Evolutionary conservation across 2,797 vertebrate species (phyloP).

Genomic region (Enteromius argenteus): DNA sequence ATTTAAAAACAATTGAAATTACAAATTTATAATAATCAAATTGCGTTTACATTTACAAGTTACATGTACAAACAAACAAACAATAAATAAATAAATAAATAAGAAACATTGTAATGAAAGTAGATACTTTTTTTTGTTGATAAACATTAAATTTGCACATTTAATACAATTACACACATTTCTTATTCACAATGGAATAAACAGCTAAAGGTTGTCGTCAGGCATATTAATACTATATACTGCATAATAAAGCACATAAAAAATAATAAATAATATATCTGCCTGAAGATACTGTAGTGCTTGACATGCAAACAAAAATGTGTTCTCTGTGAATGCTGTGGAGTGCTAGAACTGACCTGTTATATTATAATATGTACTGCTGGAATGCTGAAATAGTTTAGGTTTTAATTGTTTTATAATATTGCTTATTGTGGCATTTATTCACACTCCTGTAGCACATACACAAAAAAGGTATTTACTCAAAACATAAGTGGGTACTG

Average conservation of each 20-base stretch:
- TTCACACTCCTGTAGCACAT: not conserved
- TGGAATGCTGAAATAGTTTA: not conserved
- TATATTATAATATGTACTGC: not conserved
- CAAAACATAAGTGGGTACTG: not conserved
- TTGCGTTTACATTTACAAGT: too few species aligned
- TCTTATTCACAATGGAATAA: not conserved
- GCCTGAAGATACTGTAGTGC: not conserved
- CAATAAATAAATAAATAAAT: too few species aligned
- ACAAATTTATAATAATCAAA: too few species aligned
- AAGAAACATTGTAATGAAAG: not conserved
- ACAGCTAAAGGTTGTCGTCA: not conserved
- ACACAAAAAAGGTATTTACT: not conserved
- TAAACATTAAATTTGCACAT: not conserved
- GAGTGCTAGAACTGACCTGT: not conserved
- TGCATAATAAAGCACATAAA: not conserved
- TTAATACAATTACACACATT: not conserved
- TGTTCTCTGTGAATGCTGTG: not conserved
- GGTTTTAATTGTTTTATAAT: not conserved
- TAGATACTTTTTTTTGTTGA: not conserved
- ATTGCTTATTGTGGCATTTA: not conserved
- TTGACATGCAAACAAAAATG: not conserved
- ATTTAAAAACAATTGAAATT: too few species aligned
- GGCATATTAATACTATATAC: not conserved
- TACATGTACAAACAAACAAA: too few species aligned
- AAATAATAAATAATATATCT: not conserved